Conservation (phyloP, 2,888 invertebrate species). For the Caenorhabditis sp. region DNA sequence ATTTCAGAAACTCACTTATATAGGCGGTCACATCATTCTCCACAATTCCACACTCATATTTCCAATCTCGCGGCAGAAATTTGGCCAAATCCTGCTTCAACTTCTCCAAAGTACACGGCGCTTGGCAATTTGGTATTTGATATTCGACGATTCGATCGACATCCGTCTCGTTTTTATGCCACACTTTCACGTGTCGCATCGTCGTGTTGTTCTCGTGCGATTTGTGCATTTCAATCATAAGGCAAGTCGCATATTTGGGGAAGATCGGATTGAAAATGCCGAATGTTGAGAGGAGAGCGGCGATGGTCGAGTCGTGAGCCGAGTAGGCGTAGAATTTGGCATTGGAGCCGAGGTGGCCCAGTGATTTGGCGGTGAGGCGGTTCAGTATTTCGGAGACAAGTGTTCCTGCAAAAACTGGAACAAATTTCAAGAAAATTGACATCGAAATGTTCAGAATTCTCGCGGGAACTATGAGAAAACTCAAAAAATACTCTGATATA, state of each 20-base stretch:
- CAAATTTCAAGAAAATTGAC: not conserved
- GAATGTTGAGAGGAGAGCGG: slow-evolving; percentile 62
- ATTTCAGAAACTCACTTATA: not conserved
- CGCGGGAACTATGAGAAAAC: no score
- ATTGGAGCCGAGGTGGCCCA: slow-evolving; percentile 45
- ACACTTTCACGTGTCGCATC: slow-evolving; percentile 32
- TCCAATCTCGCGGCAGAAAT: slow-evolving; percentile 52
- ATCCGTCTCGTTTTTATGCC: slow-evolving; percentile 67
- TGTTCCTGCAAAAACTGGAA: slow-evolving; percentile 46
- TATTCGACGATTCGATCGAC: slow-evolving; percentile 46
- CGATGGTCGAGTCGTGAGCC: slow-evolving; percentile 67
- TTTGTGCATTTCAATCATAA: slow-evolving; percentile 68
- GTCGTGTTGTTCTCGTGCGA: no score
- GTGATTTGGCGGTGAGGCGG: slow-evolving; percentile 52
- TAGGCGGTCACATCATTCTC: not conserved
- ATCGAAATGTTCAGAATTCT: no score
- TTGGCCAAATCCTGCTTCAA: slow-evolving; percentile 28
- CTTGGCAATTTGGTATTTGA: slow-evolving; percentile 56
- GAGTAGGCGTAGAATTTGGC: slow-evolving; percentile 67
- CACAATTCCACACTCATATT: slow-evolving; percentile 52
- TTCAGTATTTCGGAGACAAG: slow-evolving; percentile 62
- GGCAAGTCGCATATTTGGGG: slow-evolving; percentile 64
- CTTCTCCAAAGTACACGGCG: slow-evolving; percentile 57
- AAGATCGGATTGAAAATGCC: slow-evolving; percentile 46
- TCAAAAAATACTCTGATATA: no score